Conservation (phyloP, 2,888 invertebrate genomes). For the Priocnemis perturbator region DNA sequence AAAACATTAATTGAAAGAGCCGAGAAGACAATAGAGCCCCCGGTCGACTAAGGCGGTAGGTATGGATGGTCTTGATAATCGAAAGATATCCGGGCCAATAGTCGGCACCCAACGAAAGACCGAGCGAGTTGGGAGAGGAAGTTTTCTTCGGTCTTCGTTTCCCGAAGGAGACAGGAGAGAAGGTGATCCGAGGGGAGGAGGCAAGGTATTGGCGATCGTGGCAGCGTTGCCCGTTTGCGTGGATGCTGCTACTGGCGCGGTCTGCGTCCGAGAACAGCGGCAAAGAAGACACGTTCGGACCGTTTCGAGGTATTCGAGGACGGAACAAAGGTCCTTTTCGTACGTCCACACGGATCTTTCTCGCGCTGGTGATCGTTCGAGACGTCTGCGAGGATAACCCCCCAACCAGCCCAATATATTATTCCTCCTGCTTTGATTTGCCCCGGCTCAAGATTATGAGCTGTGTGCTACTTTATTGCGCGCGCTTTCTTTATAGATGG, state of each 20-base stretch:
- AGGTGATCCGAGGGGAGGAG: constrained; percentile 1
- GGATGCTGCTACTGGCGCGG: background rate
- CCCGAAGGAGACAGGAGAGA: constrained; percentile 1
- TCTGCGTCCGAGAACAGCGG: no score
- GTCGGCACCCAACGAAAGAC: constrained; percentile 46
- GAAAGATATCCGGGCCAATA: constrained; percentile 71
- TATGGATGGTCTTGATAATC: constrained; percentile 71
- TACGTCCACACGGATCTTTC: no score
- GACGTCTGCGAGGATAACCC: no score
- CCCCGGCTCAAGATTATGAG: no score
- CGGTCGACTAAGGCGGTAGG: constrained; percentile 65
- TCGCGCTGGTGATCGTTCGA: no score
- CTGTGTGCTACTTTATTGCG: no score
- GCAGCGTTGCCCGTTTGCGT: background rate
- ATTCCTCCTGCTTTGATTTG: no score
- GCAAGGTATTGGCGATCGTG: constrained; percentile 7
- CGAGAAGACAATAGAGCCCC: constrained; percentile 71
- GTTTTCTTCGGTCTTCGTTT: constrained; percentile 38
- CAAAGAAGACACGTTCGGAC: background rate
- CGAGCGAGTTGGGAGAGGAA: constrained; percentile 39
- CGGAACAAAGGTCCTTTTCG: no score
- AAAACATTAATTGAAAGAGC: constrained; percentile 76
- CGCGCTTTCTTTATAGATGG: no score
- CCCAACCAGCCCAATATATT: no score
- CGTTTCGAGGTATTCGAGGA: background rate